Percentiles rank a stretch among this genome's conserved stretches.
phyloP scores from a whole-genome alignment of 92 coral and sea anemone species.

The Siderastrea radians region DNA sequence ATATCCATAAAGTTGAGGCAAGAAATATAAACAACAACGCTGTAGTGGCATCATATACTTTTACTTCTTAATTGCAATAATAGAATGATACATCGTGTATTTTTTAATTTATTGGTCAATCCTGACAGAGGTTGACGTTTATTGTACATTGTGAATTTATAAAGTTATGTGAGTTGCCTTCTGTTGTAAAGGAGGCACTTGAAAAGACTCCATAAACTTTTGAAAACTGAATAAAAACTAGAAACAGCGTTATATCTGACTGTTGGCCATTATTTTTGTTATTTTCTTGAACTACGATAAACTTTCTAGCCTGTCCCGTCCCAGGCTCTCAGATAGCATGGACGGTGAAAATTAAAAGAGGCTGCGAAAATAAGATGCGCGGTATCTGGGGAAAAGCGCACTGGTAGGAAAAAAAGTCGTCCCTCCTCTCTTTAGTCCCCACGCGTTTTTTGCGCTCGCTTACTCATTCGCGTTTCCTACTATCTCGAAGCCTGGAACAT shows the following conservation, averaged over 20 bases:
- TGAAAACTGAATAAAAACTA: neutral
- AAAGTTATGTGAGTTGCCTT: constrained; percentile 5
- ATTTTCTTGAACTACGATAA: neutral
- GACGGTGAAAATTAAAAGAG: too few species aligned
- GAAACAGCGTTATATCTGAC: neutral
- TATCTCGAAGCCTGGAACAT: too few species aligned
- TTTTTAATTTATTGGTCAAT: constrained; percentile 33
- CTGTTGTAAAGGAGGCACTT: constrained; percentile 6
- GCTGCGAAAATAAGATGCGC: too few species aligned
- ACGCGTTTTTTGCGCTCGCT: too few species aligned
- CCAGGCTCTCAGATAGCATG: neutral
- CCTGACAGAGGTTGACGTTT: constrained; percentile 11
- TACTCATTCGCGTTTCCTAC: too few species aligned
- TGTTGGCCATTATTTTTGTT: neutral
- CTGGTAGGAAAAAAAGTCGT: too few species aligned
- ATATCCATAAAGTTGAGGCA: neutral
- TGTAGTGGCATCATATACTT: neutral
- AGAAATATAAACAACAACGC: neutral
- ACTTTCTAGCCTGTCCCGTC: neutral
- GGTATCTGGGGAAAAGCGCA: too few species aligned
- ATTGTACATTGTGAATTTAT: constrained; percentile 23
- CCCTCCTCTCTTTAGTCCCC: too few species aligned
- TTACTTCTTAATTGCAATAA: constrained; percentile 24
- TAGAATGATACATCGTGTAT: constrained; percentile 13
- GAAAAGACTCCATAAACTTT: constrained; percentile 1